Percentiles rank a stretch among this genome's conserved stretches.
Conservation (phyloP, 2,113 vertebrate species). For the Ciconia maguari region DNA sequence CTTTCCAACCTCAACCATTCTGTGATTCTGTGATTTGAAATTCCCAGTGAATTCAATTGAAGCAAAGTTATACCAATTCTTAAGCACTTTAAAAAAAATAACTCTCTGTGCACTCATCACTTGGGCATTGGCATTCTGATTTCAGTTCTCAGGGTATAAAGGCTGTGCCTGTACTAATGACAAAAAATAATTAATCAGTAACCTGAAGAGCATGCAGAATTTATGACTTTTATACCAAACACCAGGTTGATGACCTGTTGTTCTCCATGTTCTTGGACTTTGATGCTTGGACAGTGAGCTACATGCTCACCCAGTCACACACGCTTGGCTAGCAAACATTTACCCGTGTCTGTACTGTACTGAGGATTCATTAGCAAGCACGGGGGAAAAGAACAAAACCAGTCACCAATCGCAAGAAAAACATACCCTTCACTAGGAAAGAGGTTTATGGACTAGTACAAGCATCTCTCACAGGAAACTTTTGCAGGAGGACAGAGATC, state of each 20-base stretch:
- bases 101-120: background rate
- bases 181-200: background rate
- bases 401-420: background rate
- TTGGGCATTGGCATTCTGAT: background rate
- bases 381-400: background rate
- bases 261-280: background rate
- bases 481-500: background rate
- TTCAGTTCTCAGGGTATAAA: background rate
- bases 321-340: background rate
- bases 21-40: background rate
- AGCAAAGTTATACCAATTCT: background rate
- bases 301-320: background rate
- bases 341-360: background rate
- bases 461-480: accelerated
- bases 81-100: background rate
- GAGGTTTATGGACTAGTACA: background rate
- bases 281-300: background rate
- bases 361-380: background rate
- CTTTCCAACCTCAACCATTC: background rate
- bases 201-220: background rate
- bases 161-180: background rate
- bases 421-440: background rate
- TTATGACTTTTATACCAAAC: background rate
- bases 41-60: background rate
- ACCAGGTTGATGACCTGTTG: background rate